A percentile compares a stretch with the other conserved stretches of the same genome.
These are phyloP conservation scores for Brachyptera risi DNA, from an alignment of 2,888 invertebrate species.

Conservation along the genomic window DNA sequence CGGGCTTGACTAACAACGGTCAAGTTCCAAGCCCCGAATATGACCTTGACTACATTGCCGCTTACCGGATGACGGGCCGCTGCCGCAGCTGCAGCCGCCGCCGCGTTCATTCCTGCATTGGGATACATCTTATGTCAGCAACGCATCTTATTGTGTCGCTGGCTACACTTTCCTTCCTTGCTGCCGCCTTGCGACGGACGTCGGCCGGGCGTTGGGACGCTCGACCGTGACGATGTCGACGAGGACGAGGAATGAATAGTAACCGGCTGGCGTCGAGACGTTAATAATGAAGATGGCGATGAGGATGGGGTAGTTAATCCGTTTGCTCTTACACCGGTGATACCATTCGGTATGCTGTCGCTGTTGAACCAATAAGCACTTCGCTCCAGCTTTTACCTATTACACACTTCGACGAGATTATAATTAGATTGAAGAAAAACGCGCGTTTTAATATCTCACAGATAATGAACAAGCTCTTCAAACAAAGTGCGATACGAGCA, in stretches of 20 bases:
- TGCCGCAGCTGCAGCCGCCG: conserved; percentile 77
- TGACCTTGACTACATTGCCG: conserved; percentile 34
- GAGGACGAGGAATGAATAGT: conserved; percentile 53
- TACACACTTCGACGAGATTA: too few species aligned
- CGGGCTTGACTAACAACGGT: not conserved
- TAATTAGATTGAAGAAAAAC: too few species aligned
- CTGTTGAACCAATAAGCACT: conserved; percentile 15
- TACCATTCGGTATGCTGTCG: conserved; percentile 6
- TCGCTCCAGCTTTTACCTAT: conserved; percentile 25
- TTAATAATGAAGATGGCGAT: conserved; percentile 36
- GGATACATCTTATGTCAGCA: conserved; percentile 71
- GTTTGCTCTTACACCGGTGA: conserved; percentile 3
- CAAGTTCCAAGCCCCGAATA: not conserved
- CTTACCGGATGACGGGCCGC: conserved; percentile 85
- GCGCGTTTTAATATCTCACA: too few species aligned
- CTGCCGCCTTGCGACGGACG: conserved; percentile 15
- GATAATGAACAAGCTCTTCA: too few species aligned
- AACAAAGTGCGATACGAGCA: not conserved
- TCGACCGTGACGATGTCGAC: conserved; percentile 43
- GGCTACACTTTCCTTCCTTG: conserved; percentile 13
- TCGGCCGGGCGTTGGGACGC: conserved; percentile 42
- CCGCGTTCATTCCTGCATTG: conserved; percentile 82
- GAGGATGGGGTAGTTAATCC: conserved; percentile 6
- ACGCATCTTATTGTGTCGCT: conserved; percentile 27
- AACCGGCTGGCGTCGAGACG: conserved; percentile 24